These are phyloP conservation scores for Agapornis roseicollis DNA, from an alignment of 2,113 vertebrate genomes.

Conservation along the genomic window DNA sequence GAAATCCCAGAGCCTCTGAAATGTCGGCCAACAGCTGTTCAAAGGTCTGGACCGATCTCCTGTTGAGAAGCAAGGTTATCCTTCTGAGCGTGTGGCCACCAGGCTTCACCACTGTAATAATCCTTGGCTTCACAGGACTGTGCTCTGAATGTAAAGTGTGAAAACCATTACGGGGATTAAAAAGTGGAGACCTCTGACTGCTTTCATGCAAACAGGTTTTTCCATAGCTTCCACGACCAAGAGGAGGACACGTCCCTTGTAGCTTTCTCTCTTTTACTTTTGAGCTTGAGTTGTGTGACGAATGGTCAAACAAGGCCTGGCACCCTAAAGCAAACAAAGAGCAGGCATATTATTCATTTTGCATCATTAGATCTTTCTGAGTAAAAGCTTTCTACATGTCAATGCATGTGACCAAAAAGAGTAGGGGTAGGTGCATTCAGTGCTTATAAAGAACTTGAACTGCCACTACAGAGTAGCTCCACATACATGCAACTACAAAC, in stretches of 20 bases:
- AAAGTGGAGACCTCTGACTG: conserved; percentile 22
- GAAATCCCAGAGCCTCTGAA: conserved; percentile 92
- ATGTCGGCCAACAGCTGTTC: conserved; percentile 90
- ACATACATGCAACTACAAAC: background rate
- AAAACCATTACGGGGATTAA: conserved; percentile 62
- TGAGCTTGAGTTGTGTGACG: conserved; percentile 49
- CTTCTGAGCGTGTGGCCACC: conserved; percentile 78
- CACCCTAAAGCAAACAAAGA: conserved; percentile 59
- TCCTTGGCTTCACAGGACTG: conserved; percentile 84
- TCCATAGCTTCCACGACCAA: conserved; percentile 50
- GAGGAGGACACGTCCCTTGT: conserved; percentile 66
- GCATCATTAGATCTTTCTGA: background rate
- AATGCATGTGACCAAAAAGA: background rate
- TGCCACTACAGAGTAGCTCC: background rate
- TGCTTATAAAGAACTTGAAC: background rate
- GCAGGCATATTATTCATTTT: background rate
- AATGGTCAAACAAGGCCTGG: conserved; percentile 54
- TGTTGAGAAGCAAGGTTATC: conserved; percentile 89
- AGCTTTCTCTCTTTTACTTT: conserved; percentile 69
- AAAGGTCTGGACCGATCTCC: conserved; percentile 88
- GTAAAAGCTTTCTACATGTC: background rate
- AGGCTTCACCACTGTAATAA: conserved; percentile 88
- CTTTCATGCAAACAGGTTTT: conserved; percentile 47
- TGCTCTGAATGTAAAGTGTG: conserved; percentile 81
- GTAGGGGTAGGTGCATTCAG: background rate